Evolutionary conservation across 2,888 invertebrate genomes (phyloP).

Genomic region (Drosophila greeni): DNA sequence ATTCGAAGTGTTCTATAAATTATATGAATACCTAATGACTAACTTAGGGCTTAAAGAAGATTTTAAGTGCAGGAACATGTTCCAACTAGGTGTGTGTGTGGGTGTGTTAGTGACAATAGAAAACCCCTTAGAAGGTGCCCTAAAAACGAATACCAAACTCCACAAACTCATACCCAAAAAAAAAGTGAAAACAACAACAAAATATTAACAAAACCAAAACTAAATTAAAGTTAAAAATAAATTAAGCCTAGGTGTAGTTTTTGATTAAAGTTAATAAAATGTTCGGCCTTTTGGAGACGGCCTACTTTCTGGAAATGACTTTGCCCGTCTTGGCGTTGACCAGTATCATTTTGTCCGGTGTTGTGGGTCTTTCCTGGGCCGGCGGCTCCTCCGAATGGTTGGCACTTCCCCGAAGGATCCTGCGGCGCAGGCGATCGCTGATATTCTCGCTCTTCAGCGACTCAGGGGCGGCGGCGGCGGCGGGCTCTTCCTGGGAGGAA

Average conservation of each 20-base stretch:
- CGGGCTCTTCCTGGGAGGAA: constrained; percentile 26
- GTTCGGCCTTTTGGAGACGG: neutral
- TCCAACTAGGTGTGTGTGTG: constrained; percentile 54
- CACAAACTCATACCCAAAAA: constrained; percentile 28
- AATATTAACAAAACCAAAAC: constrained; percentile 35
- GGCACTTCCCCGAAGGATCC: constrained; percentile 68
- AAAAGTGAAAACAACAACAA: constrained; percentile 38
- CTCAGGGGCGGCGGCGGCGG: neutral
- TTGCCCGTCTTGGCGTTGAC: constrained; percentile 79
- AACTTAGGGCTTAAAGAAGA: constrained; percentile 38
- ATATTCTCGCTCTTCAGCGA: constrained; percentile 66
- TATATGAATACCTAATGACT: constrained; percentile 13
- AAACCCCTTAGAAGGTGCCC: constrained; percentile 42
- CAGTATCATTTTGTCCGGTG: constrained; percentile 76
- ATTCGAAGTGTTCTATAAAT: constrained; percentile 44
- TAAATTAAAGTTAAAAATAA: constrained; percentile 19
- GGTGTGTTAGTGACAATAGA: constrained; percentile 63
- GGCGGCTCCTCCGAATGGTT: constrained; percentile 35
- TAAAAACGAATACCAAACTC: constrained; percentile 40
- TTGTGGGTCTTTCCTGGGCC: constrained; percentile 34
- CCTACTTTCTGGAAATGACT: constrained; percentile 77
- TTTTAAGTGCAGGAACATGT: constrained; percentile 67
- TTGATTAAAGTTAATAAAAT: constrained; percentile 23
- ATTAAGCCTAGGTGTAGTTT: constrained; percentile 16
- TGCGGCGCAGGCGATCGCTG: constrained; percentile 75